Evolutionary conservation across 2,113 vertebrate genomes (phyloP).

Genomic region (Bucco capensis): DNA sequence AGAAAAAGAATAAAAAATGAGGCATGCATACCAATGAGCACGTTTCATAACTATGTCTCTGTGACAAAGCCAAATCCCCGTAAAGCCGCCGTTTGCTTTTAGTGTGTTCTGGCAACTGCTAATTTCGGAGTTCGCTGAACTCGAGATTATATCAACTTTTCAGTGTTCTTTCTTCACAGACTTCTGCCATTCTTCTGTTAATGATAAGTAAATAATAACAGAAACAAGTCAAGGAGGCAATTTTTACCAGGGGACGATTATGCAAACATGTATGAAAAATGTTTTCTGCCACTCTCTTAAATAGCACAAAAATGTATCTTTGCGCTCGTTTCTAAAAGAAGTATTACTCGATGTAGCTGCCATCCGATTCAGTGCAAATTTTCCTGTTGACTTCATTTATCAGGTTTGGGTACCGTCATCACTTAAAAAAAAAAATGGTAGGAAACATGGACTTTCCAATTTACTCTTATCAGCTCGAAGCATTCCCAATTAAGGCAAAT

Average conservation of each 20-base stretch:
- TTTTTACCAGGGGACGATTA: not conserved
- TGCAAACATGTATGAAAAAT: not conserved
- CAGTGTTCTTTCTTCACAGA: not conserved
- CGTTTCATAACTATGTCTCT: conserved; percentile 21
- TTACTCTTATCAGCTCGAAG: conserved; percentile 31
- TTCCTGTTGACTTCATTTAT: not conserved
- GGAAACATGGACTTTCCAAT: conserved; percentile 6
- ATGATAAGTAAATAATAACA: conserved; percentile 6
- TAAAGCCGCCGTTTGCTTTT: conserved; percentile 15
- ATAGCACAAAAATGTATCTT: not conserved
- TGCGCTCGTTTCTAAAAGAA: not conserved
- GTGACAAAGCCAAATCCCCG: conserved; percentile 21
- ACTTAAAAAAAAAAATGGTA: not conserved
- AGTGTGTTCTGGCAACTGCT: not conserved
- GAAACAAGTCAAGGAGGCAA: not conserved
- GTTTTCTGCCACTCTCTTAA: not conserved
- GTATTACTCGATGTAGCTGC: not conserved
- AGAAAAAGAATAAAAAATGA: conserved; percentile 26
- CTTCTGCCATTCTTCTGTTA: not conserved
- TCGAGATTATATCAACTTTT: conserved; percentile 4
- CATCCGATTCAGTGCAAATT: not conserved
- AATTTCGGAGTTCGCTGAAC: conserved; percentile 14
- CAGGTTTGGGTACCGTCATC: not conserved
- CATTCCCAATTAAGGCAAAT: conserved; percentile 40
- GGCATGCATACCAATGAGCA: not conserved